These are phyloP conservation scores for Vireo griseus DNA, from an alignment of 2,797 vertebrate species.

Conservation along the genomic window DNA sequence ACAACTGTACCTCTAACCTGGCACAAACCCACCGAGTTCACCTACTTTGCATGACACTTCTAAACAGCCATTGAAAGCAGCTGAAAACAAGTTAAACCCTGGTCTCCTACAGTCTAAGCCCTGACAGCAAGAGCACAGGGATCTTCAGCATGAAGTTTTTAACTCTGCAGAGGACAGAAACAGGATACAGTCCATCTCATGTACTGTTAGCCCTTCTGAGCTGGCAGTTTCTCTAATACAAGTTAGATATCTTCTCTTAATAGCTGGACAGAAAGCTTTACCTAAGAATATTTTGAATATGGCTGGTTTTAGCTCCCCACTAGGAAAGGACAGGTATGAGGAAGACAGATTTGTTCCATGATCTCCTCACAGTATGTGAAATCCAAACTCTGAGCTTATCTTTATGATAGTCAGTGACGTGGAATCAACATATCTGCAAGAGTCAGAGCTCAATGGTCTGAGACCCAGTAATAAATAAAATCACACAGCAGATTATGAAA, in stretches of 20 bases:
- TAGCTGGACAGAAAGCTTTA: background rate
- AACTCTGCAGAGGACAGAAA: background rate
- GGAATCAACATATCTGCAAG: background rate
- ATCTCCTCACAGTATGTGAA: background rate
- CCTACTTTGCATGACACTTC: background rate
- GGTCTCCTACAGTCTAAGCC: background rate
- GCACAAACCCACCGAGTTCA: background rate
- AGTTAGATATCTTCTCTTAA: background rate
- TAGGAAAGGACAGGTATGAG: background rate
- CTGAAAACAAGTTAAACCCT: background rate
- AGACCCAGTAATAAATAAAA: background rate
- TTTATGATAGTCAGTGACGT: background rate
- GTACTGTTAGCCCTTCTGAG: background rate
- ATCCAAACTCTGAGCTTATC: background rate
- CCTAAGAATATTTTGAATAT: background rate
- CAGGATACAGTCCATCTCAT: background rate
- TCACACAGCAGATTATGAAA: accelerated
- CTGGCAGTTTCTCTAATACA: background rate
- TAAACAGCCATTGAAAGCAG: background rate
- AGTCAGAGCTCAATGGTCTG: background rate
- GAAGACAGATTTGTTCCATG: background rate
- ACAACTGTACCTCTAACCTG: background rate
- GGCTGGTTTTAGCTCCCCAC: background rate
- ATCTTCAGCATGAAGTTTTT: background rate
- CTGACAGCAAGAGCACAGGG: background rate